phyloP scores from a whole-genome alignment of 1,140 invertebrate genomes.

The Drosophila persimilis region DNA sequence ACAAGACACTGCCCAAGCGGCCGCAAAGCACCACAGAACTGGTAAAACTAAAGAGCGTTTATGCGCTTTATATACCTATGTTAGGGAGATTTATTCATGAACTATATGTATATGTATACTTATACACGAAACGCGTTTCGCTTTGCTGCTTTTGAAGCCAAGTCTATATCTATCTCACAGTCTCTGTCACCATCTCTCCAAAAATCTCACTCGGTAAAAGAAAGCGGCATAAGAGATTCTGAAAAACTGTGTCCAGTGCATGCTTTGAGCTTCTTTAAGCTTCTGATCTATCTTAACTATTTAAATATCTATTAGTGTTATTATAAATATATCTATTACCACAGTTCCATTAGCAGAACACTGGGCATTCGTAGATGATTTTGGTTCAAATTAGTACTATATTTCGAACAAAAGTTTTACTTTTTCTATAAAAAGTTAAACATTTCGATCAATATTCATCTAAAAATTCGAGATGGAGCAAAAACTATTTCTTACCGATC shows the following conservation, averaged over 20 bases:
- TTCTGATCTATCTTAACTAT: slow-evolving; percentile 23
- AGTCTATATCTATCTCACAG: slow-evolving; percentile 51
- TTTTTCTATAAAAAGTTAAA: too few relatives aligned
- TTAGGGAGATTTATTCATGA: slow-evolving; percentile 43
- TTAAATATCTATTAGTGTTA: slow-evolving; percentile 5
- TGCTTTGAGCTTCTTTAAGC: slow-evolving; percentile 41
- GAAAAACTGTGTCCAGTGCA: slow-evolving; percentile 43
- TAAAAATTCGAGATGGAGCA: too few relatives aligned
- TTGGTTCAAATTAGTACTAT: too few relatives aligned
- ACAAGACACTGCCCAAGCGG: slow-evolving; percentile 77
- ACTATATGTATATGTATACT: slow-evolving; percentile 15
- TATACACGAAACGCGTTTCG: slow-evolving; percentile 43
- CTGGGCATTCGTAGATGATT: too few relatives aligned
- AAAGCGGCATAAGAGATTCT: slow-evolving; percentile 19
- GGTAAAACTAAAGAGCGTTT: slow-evolving; percentile 63
- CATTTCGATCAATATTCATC: too few relatives aligned
- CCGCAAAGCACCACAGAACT: slow-evolving; percentile 82
- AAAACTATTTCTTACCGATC: too few relatives aligned
- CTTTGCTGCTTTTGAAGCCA: slow-evolving; percentile 65
- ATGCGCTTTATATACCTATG: background rate
- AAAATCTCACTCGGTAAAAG: slow-evolving; percentile 9
- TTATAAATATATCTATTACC: background rate
- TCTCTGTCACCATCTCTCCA: slow-evolving; percentile 19
- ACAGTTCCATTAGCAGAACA: too few relatives aligned
- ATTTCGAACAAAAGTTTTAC: too few relatives aligned